phyloP scores from a whole-genome alignment of 1,140 invertebrate genomes.

The Eurosta solidaginis region DNA sequence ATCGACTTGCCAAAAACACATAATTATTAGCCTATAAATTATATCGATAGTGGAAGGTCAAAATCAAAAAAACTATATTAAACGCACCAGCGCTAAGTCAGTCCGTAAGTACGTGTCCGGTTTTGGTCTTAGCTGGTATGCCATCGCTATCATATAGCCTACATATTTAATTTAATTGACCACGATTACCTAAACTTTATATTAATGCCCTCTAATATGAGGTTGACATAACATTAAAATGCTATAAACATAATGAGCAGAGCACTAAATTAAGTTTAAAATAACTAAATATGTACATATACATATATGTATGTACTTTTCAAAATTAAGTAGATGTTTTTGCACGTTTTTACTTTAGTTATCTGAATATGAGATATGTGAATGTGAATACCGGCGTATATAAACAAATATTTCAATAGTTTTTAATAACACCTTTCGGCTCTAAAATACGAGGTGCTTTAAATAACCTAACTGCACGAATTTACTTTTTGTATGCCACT shows the following conservation, averaged over 20 bases:
- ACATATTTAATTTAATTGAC: not conserved
- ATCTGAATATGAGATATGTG: conserved; percentile 57
- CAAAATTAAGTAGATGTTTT: not conserved
- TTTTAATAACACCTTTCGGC: too few species aligned
- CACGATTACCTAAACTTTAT: not conserved
- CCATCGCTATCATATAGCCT: too few species aligned
- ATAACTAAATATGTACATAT: too few species aligned
- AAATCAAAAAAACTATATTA: conserved; percentile 32
- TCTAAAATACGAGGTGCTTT: too few species aligned
- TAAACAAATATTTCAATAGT: too few species aligned
- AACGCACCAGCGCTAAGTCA: not conserved
- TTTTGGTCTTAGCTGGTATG: not conserved
- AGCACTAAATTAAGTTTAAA: not conserved
- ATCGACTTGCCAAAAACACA: not conserved
- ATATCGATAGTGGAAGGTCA: conserved; percentile 7
- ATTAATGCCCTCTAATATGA: not conserved
- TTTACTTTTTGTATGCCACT: not conserved
- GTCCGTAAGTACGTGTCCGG: not conserved
- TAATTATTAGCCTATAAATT: conserved; percentile 29
- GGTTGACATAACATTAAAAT: too few species aligned
- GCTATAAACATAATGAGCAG: not conserved
- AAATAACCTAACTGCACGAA: too few species aligned
- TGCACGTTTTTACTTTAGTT: conserved; percentile 46
- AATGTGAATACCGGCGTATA: too few species aligned
- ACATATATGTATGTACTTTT: conserved; percentile 45